Conservation (phyloP, 2,113 vertebrate genomes). For the Cricetomys ansorgei region DNA sequence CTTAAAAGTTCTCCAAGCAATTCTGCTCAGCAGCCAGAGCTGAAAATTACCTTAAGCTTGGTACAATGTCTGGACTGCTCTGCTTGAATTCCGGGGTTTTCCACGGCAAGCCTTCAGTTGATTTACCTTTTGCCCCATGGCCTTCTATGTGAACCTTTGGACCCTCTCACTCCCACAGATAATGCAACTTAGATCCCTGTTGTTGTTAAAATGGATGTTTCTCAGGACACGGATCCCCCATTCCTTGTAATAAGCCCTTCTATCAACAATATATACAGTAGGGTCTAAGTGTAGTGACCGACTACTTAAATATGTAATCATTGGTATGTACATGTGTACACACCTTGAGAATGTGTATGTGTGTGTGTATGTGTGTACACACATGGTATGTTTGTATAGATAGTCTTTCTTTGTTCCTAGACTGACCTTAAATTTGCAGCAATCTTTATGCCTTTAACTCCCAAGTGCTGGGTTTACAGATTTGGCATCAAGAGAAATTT, state of each 20-base stretch:
- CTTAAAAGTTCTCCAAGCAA: neutral
- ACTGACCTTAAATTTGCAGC: neutral
- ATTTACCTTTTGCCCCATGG: neutral
- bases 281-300: neutral
- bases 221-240: neutral
- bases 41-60: conserved; percentile 26
- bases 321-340: neutral
- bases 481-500: neutral
- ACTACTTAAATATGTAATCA: neutral
- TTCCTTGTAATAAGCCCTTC: neutral
- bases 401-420: neutral
- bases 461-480: neutral
- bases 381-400: neutral
- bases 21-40: conserved; percentile 11
- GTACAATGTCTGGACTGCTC: neutral
- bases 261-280: neutral
- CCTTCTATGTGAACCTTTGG: neutral
- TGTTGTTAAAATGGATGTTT: conserved; percentile 47
- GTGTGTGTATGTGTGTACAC: neutral
- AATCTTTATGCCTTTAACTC: neutral
- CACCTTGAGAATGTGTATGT: neutral
- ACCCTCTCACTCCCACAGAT: neutral
- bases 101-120: neutral
- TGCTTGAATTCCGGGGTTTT: conserved; percentile 15
- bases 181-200: neutral